Evolutionary conservation across 2,797 vertebrate species (phyloP).

Genomic region (Anomalospiza imberbis): DNA sequence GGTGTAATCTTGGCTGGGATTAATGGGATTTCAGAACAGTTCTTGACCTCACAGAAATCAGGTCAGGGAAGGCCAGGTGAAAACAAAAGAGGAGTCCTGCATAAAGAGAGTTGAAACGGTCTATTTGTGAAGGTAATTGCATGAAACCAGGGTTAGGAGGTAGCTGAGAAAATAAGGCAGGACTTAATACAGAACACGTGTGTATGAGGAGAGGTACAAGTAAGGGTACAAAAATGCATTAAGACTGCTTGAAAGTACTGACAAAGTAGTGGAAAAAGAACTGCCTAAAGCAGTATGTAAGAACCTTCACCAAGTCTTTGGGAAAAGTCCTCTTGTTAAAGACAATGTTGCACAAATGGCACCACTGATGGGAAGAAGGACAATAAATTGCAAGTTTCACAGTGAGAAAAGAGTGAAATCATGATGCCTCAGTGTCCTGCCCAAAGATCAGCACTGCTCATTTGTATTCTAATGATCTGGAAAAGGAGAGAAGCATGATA

Average conservation of each 20-base stretch:
- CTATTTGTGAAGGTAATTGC: conserved; percentile 52
- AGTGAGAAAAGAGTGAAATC: background rate
- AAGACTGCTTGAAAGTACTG: background rate
- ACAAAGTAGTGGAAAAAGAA: background rate
- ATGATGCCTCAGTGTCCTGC: background rate
- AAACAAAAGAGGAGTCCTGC: conserved; percentile 32
- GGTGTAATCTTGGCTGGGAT: background rate
- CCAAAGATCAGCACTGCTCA: background rate
- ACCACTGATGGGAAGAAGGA: background rate
- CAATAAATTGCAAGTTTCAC: background rate
- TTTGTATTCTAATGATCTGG: conserved; percentile 17
- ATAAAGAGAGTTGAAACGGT: conserved; percentile 29
- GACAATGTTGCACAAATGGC: background rate
- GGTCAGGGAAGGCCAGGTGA: conserved; percentile 29
- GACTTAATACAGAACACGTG: conserved; percentile 32
- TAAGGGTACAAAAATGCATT: conserved; percentile 3
- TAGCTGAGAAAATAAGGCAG: background rate
- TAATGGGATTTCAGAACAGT: conserved; percentile 38
- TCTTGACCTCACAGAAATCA: conserved; percentile 20
- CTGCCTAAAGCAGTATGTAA: background rate
- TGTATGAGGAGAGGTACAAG: background rate
- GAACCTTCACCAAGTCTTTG: background rate
- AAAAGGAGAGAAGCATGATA: background rate
- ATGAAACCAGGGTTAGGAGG: conserved; percentile 24
- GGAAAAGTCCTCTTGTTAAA: background rate